These are phyloP conservation scores for Xyrauchen texanus DNA, from an alignment of 2,113 vertebrate genomes.

Conservation along the genomic window DNA sequence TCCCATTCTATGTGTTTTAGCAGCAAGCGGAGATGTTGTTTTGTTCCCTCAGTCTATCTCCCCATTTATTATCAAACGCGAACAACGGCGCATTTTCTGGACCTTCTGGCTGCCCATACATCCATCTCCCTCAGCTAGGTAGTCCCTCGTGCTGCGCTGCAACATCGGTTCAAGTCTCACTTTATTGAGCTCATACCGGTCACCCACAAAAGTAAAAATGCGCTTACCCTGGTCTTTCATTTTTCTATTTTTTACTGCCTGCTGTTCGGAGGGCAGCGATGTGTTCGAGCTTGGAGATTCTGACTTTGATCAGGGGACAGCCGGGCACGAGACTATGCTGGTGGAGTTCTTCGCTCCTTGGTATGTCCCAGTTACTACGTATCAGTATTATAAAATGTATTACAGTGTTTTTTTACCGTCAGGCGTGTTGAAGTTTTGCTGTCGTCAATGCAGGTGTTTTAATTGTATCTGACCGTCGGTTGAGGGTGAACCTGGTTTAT, in stretches of 20 bases:
- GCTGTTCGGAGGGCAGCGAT: constrained; percentile 52
- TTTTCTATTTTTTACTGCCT: background rate
- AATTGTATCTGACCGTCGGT: background rate
- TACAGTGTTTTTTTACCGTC: background rate
- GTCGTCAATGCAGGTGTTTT: background rate
- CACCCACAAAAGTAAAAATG: background rate
- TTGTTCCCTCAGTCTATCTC: no score
- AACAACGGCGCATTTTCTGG: background rate
- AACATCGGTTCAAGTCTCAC: background rate
- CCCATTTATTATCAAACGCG: constrained; percentile 17
- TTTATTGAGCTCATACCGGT: background rate
- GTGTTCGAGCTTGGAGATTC: constrained; percentile 73
- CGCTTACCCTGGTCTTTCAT: background rate
- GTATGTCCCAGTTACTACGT: constrained; percentile 50
- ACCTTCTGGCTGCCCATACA: constrained; percentile 4
- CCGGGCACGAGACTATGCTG: constrained; percentile 72
- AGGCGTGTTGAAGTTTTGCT: background rate
- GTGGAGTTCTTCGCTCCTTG: constrained; percentile 77
- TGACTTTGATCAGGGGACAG: constrained; percentile 69
- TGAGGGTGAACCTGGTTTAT: background rate
- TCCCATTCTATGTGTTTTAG: no score
- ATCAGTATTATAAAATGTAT: background rate
- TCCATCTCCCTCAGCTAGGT: background rate
- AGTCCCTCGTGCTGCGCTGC: background rate
- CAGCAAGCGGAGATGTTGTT: no score